phyloP scores from a whole-genome alignment of 2,888 invertebrate species.

The Oxycera nigricornis region DNA sequence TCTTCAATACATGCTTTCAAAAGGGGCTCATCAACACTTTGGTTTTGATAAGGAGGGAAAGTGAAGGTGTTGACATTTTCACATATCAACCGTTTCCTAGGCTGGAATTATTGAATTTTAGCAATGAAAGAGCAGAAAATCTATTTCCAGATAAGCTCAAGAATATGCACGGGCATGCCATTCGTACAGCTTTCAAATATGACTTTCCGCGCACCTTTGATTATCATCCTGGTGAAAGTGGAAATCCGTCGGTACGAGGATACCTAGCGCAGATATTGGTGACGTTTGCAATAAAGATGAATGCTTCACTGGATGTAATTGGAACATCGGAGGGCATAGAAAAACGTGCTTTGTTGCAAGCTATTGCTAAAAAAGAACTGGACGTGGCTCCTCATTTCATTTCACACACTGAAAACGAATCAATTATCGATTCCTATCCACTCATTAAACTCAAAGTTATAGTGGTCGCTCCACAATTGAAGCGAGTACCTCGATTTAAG shows the following conservation, averaged over 20 bases:
- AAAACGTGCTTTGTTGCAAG: background rate
- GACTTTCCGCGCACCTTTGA: background rate
- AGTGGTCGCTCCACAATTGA: background rate
- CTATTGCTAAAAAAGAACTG: background rate
- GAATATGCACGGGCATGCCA: background rate
- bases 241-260: background rate
- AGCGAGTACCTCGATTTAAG: background rate
- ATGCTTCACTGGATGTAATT: background rate
- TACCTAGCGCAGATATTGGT: background rate
- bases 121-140: background rate
- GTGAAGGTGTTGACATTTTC: background rate
- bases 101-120: background rate
- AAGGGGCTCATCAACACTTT: background rate
- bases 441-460: background rate
- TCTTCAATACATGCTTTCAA: background rate
- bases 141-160: background rate
- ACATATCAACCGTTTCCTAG: background rate
- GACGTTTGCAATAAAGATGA: background rate
- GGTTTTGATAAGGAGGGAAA: background rate
- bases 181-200: background rate
- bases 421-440: background rate
- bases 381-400: background rate
- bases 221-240: background rate
- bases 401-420: background rate
- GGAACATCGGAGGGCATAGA: background rate